Evolutionary conservation across 2,888 invertebrate genomes (phyloP).

Genomic region (Neocrepidodera transversa): DNA sequence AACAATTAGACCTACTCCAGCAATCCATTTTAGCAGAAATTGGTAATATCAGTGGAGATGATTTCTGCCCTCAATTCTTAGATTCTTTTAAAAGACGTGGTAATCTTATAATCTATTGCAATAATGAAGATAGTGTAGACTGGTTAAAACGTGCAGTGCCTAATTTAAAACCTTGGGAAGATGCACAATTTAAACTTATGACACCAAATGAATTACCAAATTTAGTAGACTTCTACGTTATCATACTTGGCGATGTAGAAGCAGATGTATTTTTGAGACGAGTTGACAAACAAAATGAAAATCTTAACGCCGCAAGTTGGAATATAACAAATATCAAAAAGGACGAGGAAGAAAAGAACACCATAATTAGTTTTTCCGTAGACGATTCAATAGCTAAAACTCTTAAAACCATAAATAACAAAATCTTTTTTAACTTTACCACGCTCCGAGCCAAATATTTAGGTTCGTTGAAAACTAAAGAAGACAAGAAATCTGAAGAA

Average conservation of each 20-base stretch:
- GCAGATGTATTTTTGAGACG: conserved; percentile 13
- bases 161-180: conserved; percentile 27
- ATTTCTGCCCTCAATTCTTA: conserved; percentile 28
- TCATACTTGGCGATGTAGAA: conserved; percentile 13
- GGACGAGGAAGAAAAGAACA: conserved; percentile 17
- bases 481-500: background rate
- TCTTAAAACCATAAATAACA: conserved; percentile 22
- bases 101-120: conserved; percentile 23
- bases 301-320: conserved; percentile 22
- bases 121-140: conserved; percentile 30
- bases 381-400: conserved; percentile 25
- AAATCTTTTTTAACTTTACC: conserved; percentile 27
- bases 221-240: conserved; percentile 19
- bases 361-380: conserved; percentile 21
- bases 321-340: conserved; percentile 26
- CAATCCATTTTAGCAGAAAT: conserved; percentile 22
- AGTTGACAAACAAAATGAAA: conserved; percentile 28
- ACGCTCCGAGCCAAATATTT: conserved; percentile 23
- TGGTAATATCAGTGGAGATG: conserved; percentile 21
- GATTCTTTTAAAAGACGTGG: conserved; percentile 25
- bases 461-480: conserved; percentile 7
- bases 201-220: conserved; percentile 22
- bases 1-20: conserved; percentile 22
- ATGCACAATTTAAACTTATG: conserved; percentile 17
- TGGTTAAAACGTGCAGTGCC: conserved; percentile 24